Evolutionary conservation across 2,888 invertebrate species (phyloP), one percentile per base, ranked within the genome.

Genomic region (Agriopis leucophaearia): DNA sequence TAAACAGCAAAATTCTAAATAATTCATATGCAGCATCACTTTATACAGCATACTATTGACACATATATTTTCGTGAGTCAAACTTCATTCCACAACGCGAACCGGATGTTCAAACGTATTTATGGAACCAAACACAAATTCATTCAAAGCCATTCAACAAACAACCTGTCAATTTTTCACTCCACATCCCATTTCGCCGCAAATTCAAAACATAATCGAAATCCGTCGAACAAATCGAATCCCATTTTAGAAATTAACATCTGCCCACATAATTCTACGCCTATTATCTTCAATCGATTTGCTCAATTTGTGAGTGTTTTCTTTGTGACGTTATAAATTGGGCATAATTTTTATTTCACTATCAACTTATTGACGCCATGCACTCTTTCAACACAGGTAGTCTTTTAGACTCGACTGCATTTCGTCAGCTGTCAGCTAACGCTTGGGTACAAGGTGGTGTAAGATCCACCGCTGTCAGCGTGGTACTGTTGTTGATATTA

Each of bases 221-320:
- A 62, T 58, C 38, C 55, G 36, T 16, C 42, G 51, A 64, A 47
- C 56, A 69, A 69, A 69, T 64, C 60, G 68, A 64, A 60, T 69
- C 45, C 52, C 58, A 60, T 55, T 38, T 18, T 15, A 55, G 36
- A 60, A 68, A 69, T 69, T 64, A 64, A 60, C 64, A 69, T 69
- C 63, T 61, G 51, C 69, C 57, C 59, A 61, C 61, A 66, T 66
- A 62, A 70, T 54, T 63, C 48, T 55, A 27, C 65, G 69, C 59
- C 65, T 71, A 67, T 70, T 71, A 68, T 69, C 56, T 67, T 48
- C 58, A 69, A 70, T 72, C 62, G 69, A 56, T 27, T 59, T 54
- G 54, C 48, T 64, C 63, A 64, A 69, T 71, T 66, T 36, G 35
- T 3, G 13, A 10, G 18, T 6, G 42, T 18, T 6, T 40, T 44